Conservation (phyloP, 2,113 vertebrate genomes). For the Trinectes maculatus region DNA sequence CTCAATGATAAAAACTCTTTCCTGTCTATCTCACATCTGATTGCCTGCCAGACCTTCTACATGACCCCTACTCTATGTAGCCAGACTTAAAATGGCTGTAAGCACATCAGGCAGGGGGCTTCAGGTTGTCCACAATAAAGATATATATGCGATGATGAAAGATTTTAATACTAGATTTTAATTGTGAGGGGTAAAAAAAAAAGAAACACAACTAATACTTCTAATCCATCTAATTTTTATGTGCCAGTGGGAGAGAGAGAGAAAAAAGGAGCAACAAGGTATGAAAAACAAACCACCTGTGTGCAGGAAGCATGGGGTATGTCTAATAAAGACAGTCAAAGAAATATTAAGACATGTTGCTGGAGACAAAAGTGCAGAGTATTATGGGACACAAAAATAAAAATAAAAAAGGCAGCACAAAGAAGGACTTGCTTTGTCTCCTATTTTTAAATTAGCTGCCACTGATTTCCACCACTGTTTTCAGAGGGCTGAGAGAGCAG, state of each 20-base stretch:
- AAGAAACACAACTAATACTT: constrained; percentile 5
- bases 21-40: constrained; percentile 47
- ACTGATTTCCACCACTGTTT: constrained; percentile 77
- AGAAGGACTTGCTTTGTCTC: constrained; percentile 45
- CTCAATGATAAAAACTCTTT: constrained; percentile 25
- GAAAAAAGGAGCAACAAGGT: constrained; percentile 3
- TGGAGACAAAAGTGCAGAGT: constrained; percentile 12
- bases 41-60: constrained; percentile 38
- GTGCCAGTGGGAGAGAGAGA: neutral
- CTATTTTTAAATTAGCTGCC: constrained; percentile 72
- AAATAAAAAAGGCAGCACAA: constrained; percentile 35
- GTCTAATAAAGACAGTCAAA: constrained; percentile 36
- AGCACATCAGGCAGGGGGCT: constrained; percentile 6
- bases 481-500: constrained; percentile 64
- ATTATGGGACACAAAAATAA: constrained; percentile 21
- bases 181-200: neutral
- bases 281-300: constrained; percentile 11
- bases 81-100: constrained; percentile 20
- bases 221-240: constrained; percentile 25
- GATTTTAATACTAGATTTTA: constrained; percentile 28
- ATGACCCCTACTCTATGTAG: constrained; percentile 20
- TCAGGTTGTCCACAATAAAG: constrained; percentile 26
- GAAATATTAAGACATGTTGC: constrained; percentile 47
- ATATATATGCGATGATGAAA: constrained; percentile 1
- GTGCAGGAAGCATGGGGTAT: neutral